Evolutionary conservation across 1,140 invertebrate species (phyloP), one percentile per base, ranked within the genome.

Genomic region (Prorops nasuta): DNA sequence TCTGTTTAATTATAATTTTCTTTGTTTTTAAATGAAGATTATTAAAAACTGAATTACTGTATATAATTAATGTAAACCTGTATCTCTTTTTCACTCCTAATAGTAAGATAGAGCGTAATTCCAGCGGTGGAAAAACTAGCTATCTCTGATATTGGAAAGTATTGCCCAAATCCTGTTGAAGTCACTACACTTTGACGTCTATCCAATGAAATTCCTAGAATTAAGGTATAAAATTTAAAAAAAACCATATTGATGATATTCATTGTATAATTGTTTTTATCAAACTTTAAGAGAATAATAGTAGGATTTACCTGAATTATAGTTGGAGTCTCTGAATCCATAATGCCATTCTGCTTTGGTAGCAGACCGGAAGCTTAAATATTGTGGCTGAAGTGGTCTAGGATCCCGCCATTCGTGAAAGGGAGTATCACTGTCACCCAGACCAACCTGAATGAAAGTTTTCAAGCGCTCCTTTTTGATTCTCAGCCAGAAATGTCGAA

Each of bases 361-460:
- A 2, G 43, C 51, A 8, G 44, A 53, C 16, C 51, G 38, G 34
- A 53, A 53, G 18, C 44, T 47, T n/a, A 53, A 41, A 35, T 37
- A 53, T 42, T 48, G 45, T 9, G 44, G 44, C 2, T 20, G 28
- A 1, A 53, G 21, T 1, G 51, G 51, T 18, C 44, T 21, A 2
- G 50, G 50, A 41, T 46, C 50, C 31, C 50, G 34, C 50, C 50
- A 52, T 22, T 52, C 50, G 31, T 52, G 50, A 40, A 52, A 52
- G 3, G 51, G 39, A 1, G 31, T 42, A 15, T 47, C 44, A 17
- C 34, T 48, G 3, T 47, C 44, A 9, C 39, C 51, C 10, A 53
- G 16, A 8, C 44, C 44, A 17, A 53, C 31, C 20, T 53, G 51
- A 19, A 53, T 22, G 32, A 18, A 34, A 24, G 51, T 53, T 38